Percentiles rank a stretch among this genome's conserved stretches.
These are phyloP conservation scores for Ecliptopera silaceata DNA, from an alignment of 2,888 invertebrate species.

Conservation along the genomic window DNA sequence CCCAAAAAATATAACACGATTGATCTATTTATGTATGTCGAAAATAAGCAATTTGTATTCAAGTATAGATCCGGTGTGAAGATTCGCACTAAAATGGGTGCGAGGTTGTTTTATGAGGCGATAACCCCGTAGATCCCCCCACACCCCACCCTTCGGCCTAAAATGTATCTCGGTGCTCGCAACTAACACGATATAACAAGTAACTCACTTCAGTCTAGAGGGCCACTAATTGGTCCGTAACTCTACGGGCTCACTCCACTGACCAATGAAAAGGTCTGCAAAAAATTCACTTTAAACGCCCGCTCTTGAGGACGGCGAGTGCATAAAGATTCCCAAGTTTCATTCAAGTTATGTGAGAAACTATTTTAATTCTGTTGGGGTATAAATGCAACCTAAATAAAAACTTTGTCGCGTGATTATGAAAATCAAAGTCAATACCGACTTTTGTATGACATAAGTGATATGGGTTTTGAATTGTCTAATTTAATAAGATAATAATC, in stretches of 20 bases:
- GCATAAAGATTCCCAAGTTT: slow-evolving; percentile 17
- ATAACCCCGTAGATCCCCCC: slow-evolving; percentile 34
- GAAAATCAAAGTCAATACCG: too few relatives aligned
- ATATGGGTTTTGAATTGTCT: too few relatives aligned
- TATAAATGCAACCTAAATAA: neutral
- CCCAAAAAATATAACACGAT: slow-evolving; percentile 7
- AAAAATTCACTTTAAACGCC: slow-evolving; percentile 25
- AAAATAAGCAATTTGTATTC: slow-evolving; percentile 33
- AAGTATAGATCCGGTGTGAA: slow-evolving; percentile 30
- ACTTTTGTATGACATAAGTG: too few relatives aligned
- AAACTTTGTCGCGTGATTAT: too few relatives aligned
- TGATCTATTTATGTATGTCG: slow-evolving; percentile 1
- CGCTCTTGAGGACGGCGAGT: slow-evolving; percentile 11
- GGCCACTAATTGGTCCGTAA: slow-evolving; percentile 56
- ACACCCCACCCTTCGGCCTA: slow-evolving; percentile 26
- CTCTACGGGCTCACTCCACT: slow-evolving; percentile 39
- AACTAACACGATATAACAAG: slow-evolving; percentile 42
- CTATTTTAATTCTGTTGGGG: neutral
- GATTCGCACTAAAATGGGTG: slow-evolving; percentile 32
- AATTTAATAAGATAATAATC: neutral
- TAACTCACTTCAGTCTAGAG: slow-evolving; percentile 43
- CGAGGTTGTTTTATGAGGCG: slow-evolving; percentile 40
- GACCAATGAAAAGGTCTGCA: slow-evolving; percentile 41
- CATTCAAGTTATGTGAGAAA: slow-evolving; percentile 1
- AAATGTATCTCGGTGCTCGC: slow-evolving; percentile 37